Evolutionary conservation across 2,113 vertebrate species (phyloP).

Genomic region (Cepphus grylle): DNA sequence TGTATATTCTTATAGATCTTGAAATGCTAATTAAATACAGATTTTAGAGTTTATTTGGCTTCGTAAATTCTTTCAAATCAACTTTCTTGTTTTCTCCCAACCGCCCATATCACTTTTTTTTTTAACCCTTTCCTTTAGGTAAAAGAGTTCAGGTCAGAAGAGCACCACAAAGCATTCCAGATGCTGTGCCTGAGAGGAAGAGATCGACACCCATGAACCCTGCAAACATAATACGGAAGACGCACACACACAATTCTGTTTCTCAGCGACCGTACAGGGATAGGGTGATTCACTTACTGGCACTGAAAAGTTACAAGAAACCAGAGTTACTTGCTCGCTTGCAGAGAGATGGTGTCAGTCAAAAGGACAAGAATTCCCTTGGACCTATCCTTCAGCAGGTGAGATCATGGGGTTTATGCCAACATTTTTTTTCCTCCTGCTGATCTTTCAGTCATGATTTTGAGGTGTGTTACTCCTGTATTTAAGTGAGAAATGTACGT

Average conservation of each 20-base stretch:
- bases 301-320: slow-evolving; percentile 89
- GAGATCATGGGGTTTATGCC: not conserved
- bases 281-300: slow-evolving; percentile 88
- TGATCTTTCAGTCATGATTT: not conserved
- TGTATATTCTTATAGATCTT: not conserved
- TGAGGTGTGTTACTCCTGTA: not conserved
- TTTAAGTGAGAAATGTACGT: not conserved
- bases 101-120: not conserved
- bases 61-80: not conserved
- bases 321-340: slow-evolving; percentile 87
- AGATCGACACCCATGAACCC: slow-evolving; percentile 87
- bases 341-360: slow-evolving; percentile 87
- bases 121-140: slow-evolving; percentile 62
- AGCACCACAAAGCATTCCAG: slow-evolving; percentile 75
- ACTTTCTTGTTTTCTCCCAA: not conserved
- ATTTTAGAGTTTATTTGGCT: not conserved
- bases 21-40: not conserved
- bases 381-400: slow-evolving; percentile 77
- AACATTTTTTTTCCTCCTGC: not conserved
- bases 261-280: slow-evolving; percentile 84
- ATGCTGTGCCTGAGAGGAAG: slow-evolving; percentile 84
- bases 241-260: slow-evolving; percentile 73
- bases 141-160: slow-evolving; percentile 83
- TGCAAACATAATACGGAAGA: slow-evolving; percentile 82
- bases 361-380: slow-evolving; percentile 83